Percentiles rank a stretch among this genome's conserved stretches.
Evolutionary conservation across 2,113 vertebrate species (phyloP).

Genomic region (Chloropsis hardwickii): DNA sequence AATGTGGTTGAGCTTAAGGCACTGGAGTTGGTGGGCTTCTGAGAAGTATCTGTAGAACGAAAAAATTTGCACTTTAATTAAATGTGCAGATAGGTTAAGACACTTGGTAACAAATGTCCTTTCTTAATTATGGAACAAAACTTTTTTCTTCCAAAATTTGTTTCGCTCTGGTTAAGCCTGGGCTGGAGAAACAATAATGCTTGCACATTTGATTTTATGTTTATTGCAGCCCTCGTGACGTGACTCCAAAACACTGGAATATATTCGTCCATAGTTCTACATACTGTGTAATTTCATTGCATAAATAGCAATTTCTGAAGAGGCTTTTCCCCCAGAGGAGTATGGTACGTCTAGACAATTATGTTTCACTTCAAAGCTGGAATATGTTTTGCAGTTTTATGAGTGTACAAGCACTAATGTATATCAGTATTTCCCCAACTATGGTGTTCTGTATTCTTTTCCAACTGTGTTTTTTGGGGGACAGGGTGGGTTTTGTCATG

Average conservation of each 20-base stretch:
- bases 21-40: constrained; percentile 61
- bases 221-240: constrained; percentile 19
- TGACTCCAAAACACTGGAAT: constrained; percentile 4
- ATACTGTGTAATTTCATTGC: not conserved
- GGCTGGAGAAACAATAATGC: constrained; percentile 44
- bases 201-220: constrained; percentile 44
- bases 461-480: not conserved
- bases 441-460: constrained; percentile 42
- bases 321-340: not conserved
- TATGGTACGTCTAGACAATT: constrained; percentile 13
- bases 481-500: constrained; percentile 9
- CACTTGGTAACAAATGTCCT: constrained; percentile 47
- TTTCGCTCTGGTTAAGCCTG: constrained; percentile 42
- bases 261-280: not conserved
- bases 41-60: constrained; percentile 62
- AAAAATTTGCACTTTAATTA: constrained; percentile 75
- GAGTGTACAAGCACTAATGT: constrained; percentile 37
- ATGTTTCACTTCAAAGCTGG: constrained; percentile 20
- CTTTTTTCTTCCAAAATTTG: constrained; percentile 12
- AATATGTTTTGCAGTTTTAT: constrained; percentile 12
- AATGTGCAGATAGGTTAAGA: constrained; percentile 65
- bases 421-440: constrained; percentile 7
- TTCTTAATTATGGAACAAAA: constrained; percentile 55
- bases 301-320: constrained; percentile 21
- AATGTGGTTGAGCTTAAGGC: constrained; percentile 63